Evolutionary conservation across 2,113 vertebrate species (phyloP), one percentile per base, ranked within the genome.

Genomic region (Crypturellus undulatus): DNA sequence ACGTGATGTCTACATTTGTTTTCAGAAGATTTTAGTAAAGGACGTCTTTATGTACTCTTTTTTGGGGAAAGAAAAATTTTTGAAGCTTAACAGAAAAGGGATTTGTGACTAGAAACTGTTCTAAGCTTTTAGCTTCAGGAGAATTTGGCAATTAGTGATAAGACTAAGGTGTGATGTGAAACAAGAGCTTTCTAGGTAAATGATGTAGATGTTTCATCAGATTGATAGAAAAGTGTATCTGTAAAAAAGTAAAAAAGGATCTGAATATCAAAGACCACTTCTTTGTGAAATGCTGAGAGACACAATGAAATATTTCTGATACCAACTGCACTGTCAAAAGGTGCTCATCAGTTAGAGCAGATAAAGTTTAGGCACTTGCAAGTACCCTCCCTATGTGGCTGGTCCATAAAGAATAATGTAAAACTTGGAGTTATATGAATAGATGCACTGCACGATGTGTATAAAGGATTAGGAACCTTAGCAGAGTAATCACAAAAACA

Each of bases 261-360:
- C 6, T 19, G 3, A 73, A 63, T 52, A 87, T 73, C 51, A 5
- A 14, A 58, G 16, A 51, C 51, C 65, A 70, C 18, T 22, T 62
- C 16, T 34, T 32, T 62, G 8, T 25, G 34, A 80, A 80, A 80
- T 38, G 62, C 12, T 11, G 6, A 62, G 15, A 10, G 12, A 42
- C 17, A 49, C 8, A 56, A 43, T 12, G 10, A 47, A 58, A 43
- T 13, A 20, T 42, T 54, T 92, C 80, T 34, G 10, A 21, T n/a
- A 40, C n/a, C 69, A 89, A 81, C 7, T 4, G 1, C 20, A 40
- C 40, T 26, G 6, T 65, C 12, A 16, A 70, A 91, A 68, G 10
- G 4, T 1, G 4, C 5, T 70, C 19, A 52, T 12, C 17, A 70
- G 47, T 34, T 26, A 42, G 1, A 42, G 4, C 1, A 5, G 51